Evolutionary conservation across 2,888 invertebrate species (phyloP).

Genomic region (Cephus runcator): DNA sequence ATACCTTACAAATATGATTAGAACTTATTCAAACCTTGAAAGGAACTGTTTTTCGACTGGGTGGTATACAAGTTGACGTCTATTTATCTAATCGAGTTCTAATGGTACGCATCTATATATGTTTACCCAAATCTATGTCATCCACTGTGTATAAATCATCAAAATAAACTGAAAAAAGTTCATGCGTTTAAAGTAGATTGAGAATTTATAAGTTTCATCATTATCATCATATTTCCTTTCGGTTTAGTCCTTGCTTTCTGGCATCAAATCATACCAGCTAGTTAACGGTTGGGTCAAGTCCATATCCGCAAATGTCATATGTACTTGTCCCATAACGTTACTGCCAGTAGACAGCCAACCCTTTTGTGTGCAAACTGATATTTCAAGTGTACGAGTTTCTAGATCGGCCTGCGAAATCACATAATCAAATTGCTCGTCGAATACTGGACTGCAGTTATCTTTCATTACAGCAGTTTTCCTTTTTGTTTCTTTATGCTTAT

Average conservation of each 20-base stretch:
- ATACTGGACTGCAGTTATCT: conserved; percentile 91
- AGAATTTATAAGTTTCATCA: conserved; percentile 17
- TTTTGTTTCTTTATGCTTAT: conserved; percentile 86
- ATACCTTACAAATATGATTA: neutral
- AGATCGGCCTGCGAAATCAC: conserved; percentile 84
- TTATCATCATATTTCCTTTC: conserved; percentile 32
- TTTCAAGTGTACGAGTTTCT: conserved; percentile 80
- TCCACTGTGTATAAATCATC: neutral
- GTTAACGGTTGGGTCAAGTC: conserved; percentile 77
- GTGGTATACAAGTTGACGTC: too few species aligned
- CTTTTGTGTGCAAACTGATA: conserved; percentile 90
- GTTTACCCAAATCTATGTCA: neutral
- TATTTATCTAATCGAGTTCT: neutral
- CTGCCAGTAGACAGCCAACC: conserved; percentile 83
- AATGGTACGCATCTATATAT: neutral
- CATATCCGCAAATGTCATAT: conserved; percentile 75
- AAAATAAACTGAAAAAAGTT: neutral
- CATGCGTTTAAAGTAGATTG: neutral
- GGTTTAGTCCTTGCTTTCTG: conserved; percentile 66
- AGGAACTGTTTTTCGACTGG: neutral
- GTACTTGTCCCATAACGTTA: conserved; percentile 85
- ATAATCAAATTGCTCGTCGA: conserved; percentile 93
- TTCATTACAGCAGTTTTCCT: conserved; percentile 87
- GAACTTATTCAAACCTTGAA: neutral
- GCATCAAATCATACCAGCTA: conserved; percentile 79